Evolutionary conservation across 2,113 vertebrate species (phyloP), one percentile per base, ranked within the genome.

Genomic region (Petrocephalus zakoni): DNA sequence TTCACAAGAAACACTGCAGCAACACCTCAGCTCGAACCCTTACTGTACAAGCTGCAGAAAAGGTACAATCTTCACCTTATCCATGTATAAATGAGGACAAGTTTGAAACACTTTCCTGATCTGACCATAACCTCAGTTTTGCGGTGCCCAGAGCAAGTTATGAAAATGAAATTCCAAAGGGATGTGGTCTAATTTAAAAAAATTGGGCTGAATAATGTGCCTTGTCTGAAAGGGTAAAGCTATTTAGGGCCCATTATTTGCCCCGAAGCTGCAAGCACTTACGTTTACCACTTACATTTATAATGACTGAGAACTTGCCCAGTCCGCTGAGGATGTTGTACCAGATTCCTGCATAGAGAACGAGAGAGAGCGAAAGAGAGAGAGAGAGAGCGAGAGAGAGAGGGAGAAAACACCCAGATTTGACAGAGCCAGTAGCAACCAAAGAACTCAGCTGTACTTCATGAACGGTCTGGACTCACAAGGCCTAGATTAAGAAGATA

Each of bases 291-390:
- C 98, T 98, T 96, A 99, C 98, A 90, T 99, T 99, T 94, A 97
- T 99, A 94, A 99, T 99, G 90, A 99, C 98, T 68, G 98, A 98
- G 93, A 99, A 97, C 93, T 99, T 99, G 94, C 98, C 99, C 90
- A 99, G 98, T 87, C 97, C 95, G 88, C 95, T 97, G 90, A 99
- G 96, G 94, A 99, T 98, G 94, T 99, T 96, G 95, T 97, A 98
- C 98, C 98, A 99, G 95, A 99, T 99, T 90, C 98, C 98, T 99
- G 95, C 55, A 93, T 89, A 92, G 13, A 64, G 92, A 89, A 90
- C 25, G 90, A 83, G 46, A 83, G 22, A 49, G 81, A 47, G 88
- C 42, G 34, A 89, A 85, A 91, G 7, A 88, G 56, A 81, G 37
- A 81, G 75, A 46, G 72, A 46, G 88, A 52, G 47, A 78, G 34